phyloP scores from a whole-genome alignment of 2,888 invertebrate species.

The Parascotia fuliginaria region DNA sequence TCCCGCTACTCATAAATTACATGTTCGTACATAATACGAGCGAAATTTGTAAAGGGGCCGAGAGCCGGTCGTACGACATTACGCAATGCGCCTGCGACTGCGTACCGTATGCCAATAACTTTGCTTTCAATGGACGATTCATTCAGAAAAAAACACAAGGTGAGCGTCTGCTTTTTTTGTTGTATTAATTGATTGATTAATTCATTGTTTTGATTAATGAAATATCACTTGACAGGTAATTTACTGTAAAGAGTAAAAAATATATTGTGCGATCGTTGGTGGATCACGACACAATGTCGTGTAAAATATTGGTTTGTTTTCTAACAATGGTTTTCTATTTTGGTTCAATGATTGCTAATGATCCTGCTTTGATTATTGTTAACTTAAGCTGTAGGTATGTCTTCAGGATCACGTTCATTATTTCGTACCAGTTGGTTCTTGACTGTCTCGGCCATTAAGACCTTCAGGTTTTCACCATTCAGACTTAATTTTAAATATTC shows the following conservation, averaged over 20 bases:
- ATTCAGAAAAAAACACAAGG: conserved; percentile 44
- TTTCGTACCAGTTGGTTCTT: too few relatives aligned
- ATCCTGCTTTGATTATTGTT: too few relatives aligned
- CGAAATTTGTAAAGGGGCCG: conserved; percentile 44
- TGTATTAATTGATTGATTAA: conserved; percentile 1
- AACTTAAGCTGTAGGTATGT: too few relatives aligned
- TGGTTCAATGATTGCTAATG: too few relatives aligned
- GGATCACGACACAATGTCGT: too few relatives aligned
- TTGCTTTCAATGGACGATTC: conserved; percentile 55
- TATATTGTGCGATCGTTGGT: neutral
- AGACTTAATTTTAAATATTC: too few relatives aligned
- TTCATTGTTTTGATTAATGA: conserved; percentile 1
- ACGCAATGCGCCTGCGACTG: conserved; percentile 31
- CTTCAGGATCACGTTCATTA: too few relatives aligned
- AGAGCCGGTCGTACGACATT: conserved; percentile 23
- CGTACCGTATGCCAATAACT: conserved; percentile 39
- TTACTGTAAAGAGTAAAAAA: neutral
- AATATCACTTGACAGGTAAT: neutral
- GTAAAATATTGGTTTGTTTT: too few relatives aligned
- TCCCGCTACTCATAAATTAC: conserved; percentile 12
- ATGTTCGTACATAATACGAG: conserved; percentile 23
- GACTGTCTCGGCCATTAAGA: too few relatives aligned
- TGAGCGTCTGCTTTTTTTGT: conserved; percentile 26
- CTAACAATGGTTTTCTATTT: too few relatives aligned
- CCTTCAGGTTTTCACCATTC: too few relatives aligned